phyloP scores from a whole-genome alignment of 2,113 vertebrate species.

The Eidolon helvum region DNA sequence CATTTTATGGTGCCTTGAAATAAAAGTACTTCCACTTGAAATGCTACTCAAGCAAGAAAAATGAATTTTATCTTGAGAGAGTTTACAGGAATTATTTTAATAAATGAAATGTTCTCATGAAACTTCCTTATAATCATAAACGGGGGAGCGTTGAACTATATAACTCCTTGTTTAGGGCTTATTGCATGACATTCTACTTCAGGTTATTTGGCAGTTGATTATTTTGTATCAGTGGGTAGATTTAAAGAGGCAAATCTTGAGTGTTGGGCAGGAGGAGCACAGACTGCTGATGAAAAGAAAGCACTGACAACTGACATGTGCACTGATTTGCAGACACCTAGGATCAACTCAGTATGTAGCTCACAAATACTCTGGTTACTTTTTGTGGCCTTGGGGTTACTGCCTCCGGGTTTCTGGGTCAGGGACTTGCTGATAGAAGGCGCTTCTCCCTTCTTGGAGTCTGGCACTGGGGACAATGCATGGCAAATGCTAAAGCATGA shows the following conservation, averaged over 20 bases:
- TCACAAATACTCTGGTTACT: not conserved
- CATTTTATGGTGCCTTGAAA: constrained; percentile 76
- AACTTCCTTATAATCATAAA: not conserved
- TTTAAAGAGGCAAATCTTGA: not conserved
- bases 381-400: not conserved
- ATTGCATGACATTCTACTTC: not conserved
- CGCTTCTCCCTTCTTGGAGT: not conserved
- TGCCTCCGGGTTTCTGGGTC: not conserved
- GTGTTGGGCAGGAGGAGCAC: not conserved
- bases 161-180: not conserved
- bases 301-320: fast-evolving
- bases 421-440: not conserved
- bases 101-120: constrained; percentile 58
- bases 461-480: not conserved
- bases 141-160: not conserved
- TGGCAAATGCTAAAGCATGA: not conserved
- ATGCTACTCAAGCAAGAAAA: constrained; percentile 38
- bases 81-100: constrained; percentile 71
- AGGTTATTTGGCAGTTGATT: not conserved
- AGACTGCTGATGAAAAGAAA: not conserved
- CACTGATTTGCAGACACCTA: fast-evolving
- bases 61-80: constrained; percentile 51
- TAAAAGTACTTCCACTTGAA: constrained; percentile 59
- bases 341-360: not conserved
- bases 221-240: not conserved